These are phyloP conservation scores for Lophotriccus pileatus DNA, from an alignment of 2,797 vertebrate genomes.

Conservation along the genomic window DNA sequence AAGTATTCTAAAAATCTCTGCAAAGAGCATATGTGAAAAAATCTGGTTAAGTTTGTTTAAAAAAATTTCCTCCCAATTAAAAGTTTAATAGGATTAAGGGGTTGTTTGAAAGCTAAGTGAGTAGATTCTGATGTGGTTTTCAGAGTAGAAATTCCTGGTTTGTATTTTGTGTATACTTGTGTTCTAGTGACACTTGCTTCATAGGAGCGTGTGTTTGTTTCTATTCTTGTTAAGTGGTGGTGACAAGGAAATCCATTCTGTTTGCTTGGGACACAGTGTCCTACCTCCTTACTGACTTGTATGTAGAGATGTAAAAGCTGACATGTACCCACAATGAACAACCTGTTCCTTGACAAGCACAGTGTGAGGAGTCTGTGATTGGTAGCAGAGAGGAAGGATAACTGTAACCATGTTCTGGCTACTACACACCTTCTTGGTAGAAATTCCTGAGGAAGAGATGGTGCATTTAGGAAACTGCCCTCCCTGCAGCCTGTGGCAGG, in stretches of 20 bases:
- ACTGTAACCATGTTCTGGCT: not conserved
- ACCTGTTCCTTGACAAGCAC: not conserved
- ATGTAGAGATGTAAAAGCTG: not conserved
- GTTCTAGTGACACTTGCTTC: not conserved
- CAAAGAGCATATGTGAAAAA: not conserved
- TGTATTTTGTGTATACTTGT: not conserved
- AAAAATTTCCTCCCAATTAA: not conserved
- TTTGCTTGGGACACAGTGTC: not conserved
- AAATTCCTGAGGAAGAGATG: not conserved
- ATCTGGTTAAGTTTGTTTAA: not conserved
- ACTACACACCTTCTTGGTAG: accelerated
- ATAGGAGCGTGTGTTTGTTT: not conserved
- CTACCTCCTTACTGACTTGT: not conserved
- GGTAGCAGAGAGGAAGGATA: not conserved
- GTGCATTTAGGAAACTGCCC: not conserved
- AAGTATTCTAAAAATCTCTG: not conserved
- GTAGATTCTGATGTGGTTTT: not conserved
- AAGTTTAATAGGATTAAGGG: not conserved
- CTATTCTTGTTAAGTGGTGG: not conserved
- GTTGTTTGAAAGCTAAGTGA: not conserved
- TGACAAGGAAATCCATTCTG: not conserved
- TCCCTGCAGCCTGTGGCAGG: not conserved
- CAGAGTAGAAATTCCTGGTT: not conserved
- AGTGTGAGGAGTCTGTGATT: not conserved
- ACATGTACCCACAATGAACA: accelerated